Base-by-base conservation (phyloP, 2,888 invertebrate species). In the Pseudolycoriella hygida region DNA sequence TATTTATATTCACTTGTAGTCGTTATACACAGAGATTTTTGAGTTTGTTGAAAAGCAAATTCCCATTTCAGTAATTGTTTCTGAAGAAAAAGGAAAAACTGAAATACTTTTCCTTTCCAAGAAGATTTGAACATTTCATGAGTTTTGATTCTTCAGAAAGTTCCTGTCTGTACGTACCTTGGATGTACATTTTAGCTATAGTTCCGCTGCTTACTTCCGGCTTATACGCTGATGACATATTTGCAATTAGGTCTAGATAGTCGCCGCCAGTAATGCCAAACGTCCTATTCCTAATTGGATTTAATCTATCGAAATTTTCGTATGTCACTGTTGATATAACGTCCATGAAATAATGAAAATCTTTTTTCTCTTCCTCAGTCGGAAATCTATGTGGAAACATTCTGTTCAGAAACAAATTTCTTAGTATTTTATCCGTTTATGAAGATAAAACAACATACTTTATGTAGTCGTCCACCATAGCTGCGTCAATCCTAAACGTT, bases 41-140 rank as follows among this genome's bases (percentile, higher is more conserved):
- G 80, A 78, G 56, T 80, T 80, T 42, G 77, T 73, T 17, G 77
- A 67, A 57, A 77, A 77, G 52, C 81, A 82, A 46, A 78, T 59
- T 2, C 81, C 81, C 67, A 77, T 71, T 58, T 82, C 81, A 0
- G 79, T 77, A 10, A 78, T 60, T 1, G 74, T 75, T 10, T 72
- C 70, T n/a, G n/a, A n/a, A n/a, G n/a, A n/a, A n/a, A n/a, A n/a
- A n/a, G n/a, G n/a, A n/a, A n/a, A n/a, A n/a, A n/a, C n/a, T n/a
- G n/a, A n/a, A n/a, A n/a, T n/a, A n/a, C n/a, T n/a, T n/a, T n/a
- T n/a, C n/a, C n/a, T n/a, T n/a, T n/a, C n/a, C n/a, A n/a, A n/a
- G n/a, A n/a, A n/a, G n/a, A n/a, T n/a, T n/a, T n/a, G n/a, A n/a
- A n/a, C n/a, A n/a, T n/a, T n/a, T n/a, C n/a, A n/a, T n/a, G n/a